phyloP scores from a whole-genome alignment of 2,888 invertebrate species.

The Protophormia terraenovae region DNA sequence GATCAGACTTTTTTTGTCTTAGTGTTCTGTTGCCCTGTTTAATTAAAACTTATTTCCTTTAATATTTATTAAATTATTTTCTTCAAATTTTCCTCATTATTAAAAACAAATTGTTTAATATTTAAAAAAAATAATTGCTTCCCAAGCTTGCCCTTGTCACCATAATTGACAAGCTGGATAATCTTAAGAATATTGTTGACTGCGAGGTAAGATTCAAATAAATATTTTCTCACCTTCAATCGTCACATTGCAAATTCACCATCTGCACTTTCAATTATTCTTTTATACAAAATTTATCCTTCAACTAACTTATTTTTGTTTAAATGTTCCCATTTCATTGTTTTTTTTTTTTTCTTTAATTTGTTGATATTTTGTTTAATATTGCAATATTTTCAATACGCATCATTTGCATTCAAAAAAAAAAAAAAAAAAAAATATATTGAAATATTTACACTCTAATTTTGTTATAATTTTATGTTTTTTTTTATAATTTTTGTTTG shows the following conservation, averaged over 20 bases:
- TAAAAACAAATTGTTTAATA: too few species aligned
- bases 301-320: constrained; percentile 15
- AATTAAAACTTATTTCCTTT: too few species aligned
- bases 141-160: constrained; percentile 39
- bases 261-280: neutral
- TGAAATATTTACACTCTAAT: constrained; percentile 12
- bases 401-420: neutral
- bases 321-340: constrained; percentile 51
- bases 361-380: neutral
- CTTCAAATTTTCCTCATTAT: too few species aligned
- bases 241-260: constrained; percentile 12
- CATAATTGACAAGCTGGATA: constrained; percentile 18
- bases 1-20: too few species aligned
- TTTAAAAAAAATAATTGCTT: constrained; percentile 8
- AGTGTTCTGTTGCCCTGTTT: too few species aligned
- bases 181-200: constrained; percentile 4
- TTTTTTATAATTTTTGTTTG: constrained; percentile 27
- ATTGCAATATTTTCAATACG: neutral
- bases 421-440: neutral
- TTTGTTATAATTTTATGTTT: constrained; percentile 5
- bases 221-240: neutral
- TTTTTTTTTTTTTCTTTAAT: too few species aligned
- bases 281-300: constrained; percentile 7
- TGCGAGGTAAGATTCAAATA: constrained; percentile 25
- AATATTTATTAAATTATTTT: too few species aligned